Base-by-base conservation (phyloP, 2,888 invertebrate genomes). In the Tupiocoris notatus region DNA sequence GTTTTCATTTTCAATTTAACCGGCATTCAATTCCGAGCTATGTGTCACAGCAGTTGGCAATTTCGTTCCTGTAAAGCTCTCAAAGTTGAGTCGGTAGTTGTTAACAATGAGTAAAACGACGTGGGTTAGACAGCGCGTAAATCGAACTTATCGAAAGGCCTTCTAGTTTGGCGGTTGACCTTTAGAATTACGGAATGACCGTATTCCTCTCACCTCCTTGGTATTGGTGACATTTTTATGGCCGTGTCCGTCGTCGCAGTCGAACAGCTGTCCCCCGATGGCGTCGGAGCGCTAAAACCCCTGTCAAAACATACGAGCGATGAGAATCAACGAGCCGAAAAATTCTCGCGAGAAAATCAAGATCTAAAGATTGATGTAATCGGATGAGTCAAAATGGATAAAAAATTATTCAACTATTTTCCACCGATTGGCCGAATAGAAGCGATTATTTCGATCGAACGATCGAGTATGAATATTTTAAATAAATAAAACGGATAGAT, bases 221-320 rank as follows among this genome's bases (percentile, higher is more conserved):
- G 57, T 57, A 21, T 56, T 57, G n/a, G n/a, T 16, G 67, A 57
- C 67, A 67, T 67, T 18, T 12, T 67, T 22, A 67, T 67, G 0
- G 67, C 67, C 24, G 67, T 67, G 12, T 67, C 67, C 1, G 67
- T 67, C 2, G 67, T 67, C n/a, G 18, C 22, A 3, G 67, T 67
- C 1, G 67, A 67, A 17, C 12, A 67, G 20, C 67, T 67, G 21
- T 67, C 67, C n/a, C 67, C 67, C 24, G 67, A 67, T 21, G 67
- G 67, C n/a, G 67, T 70, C 7, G 70, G 70, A 59, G 70, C 58
- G 24, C 70, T 70, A 16, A 70, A 70, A n/a, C 24, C 58, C 39
- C 70, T 59, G 17, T 20, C 39, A 67, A 39, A 65, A 39, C 39
- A 7, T 12, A 39, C 6, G 39, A 39, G 39, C 12, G 39, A 39